Base-by-base conservation (phyloP, 2,888 invertebrate species). In the Lucinisca nassula region DNA sequence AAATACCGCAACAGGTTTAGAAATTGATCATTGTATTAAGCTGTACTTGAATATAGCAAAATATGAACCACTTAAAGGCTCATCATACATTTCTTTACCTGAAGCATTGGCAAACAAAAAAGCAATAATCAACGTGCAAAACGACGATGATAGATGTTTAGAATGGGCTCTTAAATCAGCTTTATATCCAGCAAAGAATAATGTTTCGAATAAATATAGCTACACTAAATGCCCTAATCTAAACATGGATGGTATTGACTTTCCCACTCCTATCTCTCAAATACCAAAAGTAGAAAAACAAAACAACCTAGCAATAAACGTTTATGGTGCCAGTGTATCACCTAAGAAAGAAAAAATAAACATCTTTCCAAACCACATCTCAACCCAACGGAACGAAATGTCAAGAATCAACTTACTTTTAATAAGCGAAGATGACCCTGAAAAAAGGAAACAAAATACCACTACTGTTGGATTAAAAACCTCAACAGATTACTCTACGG, bases 21-120 rank as follows among this genome's bases (percentile, higher is more conserved):
- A 51, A 27, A 76, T 75, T 55, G 32, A 6, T 30, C 74, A 37
- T 49, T 84, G 37, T 75, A 77, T 84, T 24, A 84, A 79, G 55
- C 55, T 84, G 8, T 79, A 84, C 51, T 37, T 79, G 51, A 84
- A 84, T 79, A 79, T 79, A 12, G 84, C 75, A 84, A 84, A 75
- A 45, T 83, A 83, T 38, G 73, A 78, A 73, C 83, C 78, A 83
- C 24, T 83, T 12, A 83, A 83, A 80, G 73, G 84, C 61, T 85
- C 80, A 72, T 85, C 84, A 80, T 85, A 77, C 58, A 77, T 76
- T 72, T 58, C 79, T 30, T 24, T 85, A 70, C 77, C 80, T 55
- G 55, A 84, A 38, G 76, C 70, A 35, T 21, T 80, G 0, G 79
- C 79, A n/a, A 85, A 85, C 24, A 85, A 81, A n/a, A 85, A 85